Conservation (phyloP, 2,888 invertebrate species). For the Thecophora atra region DNA sequence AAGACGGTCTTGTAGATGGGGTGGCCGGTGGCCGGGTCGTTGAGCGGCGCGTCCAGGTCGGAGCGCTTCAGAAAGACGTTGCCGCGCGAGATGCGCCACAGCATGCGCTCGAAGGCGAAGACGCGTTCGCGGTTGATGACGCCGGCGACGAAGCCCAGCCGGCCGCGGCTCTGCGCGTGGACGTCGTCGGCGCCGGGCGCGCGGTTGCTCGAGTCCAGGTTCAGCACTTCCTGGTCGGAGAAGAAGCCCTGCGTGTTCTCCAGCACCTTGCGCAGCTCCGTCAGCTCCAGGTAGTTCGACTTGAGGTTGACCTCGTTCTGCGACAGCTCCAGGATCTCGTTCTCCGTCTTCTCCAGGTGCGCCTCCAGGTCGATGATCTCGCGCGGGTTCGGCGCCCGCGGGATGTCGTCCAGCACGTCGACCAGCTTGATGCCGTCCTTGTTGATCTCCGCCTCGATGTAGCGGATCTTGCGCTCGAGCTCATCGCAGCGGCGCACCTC, state of each 20-base stretch:
- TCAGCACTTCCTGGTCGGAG: constrained; percentile 65
- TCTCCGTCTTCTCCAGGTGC: constrained; percentile 95
- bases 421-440: constrained; percentile 80
- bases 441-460: constrained; percentile 82
- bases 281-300: constrained; percentile 91
- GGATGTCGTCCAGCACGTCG: constrained; percentile 74
- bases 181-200: constrained; percentile 69
- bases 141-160: constrained; percentile 81
- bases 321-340: constrained; percentile 93
- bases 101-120: constrained; percentile 86
- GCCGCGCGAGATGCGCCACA: constrained; percentile 89
- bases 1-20: constrained; percentile 86
- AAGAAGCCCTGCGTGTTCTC: constrained; percentile 83
- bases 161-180: constrained; percentile 64
- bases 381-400: constrained; percentile 79
- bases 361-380: constrained; percentile 85
- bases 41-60: constrained; percentile 79
- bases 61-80: constrained; percentile 87
- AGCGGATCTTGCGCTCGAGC: constrained; percentile 83
- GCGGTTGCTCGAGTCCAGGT: constrained; percentile 74
- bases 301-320: constrained; percentile 94
- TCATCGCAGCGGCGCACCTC: constrained; percentile 88
- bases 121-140: constrained; percentile 85
- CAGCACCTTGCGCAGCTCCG: constrained; percentile 90
- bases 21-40: constrained; percentile 77